Evolutionary conservation across 92 coral and sea anemone species (phyloP).

Genomic region (Parazoanthus darwini): DNA sequence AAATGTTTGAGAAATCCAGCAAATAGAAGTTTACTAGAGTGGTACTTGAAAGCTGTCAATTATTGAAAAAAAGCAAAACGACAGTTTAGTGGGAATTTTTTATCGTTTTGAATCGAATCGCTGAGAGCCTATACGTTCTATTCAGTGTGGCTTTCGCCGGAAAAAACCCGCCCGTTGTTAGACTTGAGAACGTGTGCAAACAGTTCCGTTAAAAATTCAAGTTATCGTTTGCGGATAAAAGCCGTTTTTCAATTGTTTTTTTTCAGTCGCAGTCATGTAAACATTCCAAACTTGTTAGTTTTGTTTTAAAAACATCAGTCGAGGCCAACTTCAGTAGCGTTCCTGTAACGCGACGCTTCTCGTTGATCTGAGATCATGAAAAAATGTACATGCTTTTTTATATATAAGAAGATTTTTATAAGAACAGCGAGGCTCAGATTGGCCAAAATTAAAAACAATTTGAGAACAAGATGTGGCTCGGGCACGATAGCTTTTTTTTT

Average conservation of each 20-base stretch:
- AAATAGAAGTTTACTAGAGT: neutral
- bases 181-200: neutral
- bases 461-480: no score
- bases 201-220: neutral
- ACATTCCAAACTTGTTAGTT: neutral
- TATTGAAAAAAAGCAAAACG: no score
- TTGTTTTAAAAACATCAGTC: neutral
- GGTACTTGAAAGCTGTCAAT: neutral
- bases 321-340: neutral
- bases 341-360: no score
- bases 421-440: no score
- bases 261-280: neutral
- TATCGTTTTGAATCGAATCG: neutral
- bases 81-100: neutral
- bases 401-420: no score
- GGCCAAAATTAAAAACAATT: no score
- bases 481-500: no score
- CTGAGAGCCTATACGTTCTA: neutral
- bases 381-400: no score
- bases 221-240: neutral
- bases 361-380: no score
- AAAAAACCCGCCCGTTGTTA: neutral
- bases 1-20: constrained; percentile 4
- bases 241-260: neutral
- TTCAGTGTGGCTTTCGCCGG: neutral